These are phyloP conservation scores for Prionace glauca DNA, from an alignment of 2,797 vertebrate genomes.

Conservation along the genomic window DNA sequence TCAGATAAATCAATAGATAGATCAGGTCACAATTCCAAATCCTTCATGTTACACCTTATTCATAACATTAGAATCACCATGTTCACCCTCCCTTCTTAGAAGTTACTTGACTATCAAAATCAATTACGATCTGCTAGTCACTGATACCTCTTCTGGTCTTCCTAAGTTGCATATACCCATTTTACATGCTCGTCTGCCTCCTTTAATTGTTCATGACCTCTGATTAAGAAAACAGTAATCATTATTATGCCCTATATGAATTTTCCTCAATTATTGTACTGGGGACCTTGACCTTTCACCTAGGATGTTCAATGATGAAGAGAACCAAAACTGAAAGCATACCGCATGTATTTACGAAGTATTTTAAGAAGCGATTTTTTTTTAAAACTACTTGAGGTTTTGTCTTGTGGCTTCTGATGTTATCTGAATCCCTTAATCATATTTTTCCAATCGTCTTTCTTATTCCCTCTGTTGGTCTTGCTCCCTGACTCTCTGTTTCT, in stretches of 20 bases:
- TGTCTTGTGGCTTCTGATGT: background rate
- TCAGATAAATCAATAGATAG: conserved; percentile 24
- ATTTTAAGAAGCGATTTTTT: background rate
- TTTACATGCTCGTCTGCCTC: background rate
- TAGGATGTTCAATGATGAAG: background rate
- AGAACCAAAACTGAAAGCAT: background rate
- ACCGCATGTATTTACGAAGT: background rate
- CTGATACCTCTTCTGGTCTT: background rate
- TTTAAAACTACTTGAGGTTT: background rate
- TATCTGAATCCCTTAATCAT: background rate
- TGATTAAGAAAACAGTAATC: background rate
- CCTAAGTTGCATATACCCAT: background rate
- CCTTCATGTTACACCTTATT: background rate
- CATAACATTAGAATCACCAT: background rate
- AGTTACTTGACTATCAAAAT: background rate
- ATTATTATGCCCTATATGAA: background rate
- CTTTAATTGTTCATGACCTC: background rate
- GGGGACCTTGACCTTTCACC: background rate
- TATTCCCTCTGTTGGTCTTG: background rate
- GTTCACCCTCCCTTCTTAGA: background rate
- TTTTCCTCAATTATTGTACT: background rate
- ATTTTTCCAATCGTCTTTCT: background rate
- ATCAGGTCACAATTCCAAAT: background rate
- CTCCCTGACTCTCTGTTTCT: background rate
- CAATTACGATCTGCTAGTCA: background rate